These are phyloP conservation scores for Ploceus nigricollis DNA, from an alignment of 2,113 vertebrate species.

Conservation along the genomic window DNA sequence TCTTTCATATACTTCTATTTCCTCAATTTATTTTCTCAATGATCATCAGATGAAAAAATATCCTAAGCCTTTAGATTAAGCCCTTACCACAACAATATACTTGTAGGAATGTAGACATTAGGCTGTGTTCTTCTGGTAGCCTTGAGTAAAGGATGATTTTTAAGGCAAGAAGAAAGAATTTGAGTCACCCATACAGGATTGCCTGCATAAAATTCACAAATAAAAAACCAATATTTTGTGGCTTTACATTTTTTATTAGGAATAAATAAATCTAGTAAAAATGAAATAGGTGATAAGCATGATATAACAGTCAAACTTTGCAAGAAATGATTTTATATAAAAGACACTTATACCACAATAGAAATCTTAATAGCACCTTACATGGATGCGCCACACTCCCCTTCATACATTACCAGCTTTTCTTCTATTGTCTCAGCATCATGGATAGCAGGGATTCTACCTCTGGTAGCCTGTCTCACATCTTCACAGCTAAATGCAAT, in stretches of 20 bases:
- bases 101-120: neutral
- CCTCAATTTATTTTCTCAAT: neutral
- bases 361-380: constrained; percentile 20
- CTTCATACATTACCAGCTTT: neutral
- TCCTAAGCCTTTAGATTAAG: neutral
- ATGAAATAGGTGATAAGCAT: neutral
- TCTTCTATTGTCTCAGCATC: neutral
- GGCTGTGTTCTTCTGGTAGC: neutral
- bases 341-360: neutral
- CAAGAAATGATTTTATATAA: neutral
- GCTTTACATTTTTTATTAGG: constrained; percentile 42
- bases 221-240: neutral
- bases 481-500: neutral
- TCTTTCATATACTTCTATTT: neutral
- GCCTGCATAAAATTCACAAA: neutral
- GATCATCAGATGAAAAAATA: neutral
- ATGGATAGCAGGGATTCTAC: neutral
- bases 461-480: neutral
- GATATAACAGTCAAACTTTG: neutral
- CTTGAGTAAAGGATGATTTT: neutral
- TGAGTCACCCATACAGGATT: neutral
- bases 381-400: neutral
- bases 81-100: neutral
- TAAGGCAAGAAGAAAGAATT: neutral
- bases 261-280: constrained; percentile 47